Conservation (phyloP, 1,140 invertebrate species). For the Plectrocnemia conspersa region DNA sequence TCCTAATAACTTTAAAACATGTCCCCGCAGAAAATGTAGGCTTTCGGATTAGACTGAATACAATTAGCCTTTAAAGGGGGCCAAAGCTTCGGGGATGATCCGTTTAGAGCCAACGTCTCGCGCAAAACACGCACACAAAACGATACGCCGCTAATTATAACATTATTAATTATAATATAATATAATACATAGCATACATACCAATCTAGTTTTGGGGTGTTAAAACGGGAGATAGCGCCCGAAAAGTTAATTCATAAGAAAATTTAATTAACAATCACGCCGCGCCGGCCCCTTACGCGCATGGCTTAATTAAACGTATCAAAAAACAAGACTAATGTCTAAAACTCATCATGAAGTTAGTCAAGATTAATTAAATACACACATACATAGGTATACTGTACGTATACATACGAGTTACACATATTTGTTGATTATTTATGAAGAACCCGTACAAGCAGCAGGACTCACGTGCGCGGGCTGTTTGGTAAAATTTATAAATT, state of each 20-base stretch:
- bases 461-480: background rate
- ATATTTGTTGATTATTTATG: slow-evolving; percentile 27
- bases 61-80: slow-evolving; percentile 29
- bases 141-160: too few species aligned
- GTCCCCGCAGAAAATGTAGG: slow-evolving; percentile 32
- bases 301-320: slow-evolving; percentile 35
- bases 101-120: slow-evolving; percentile 14
- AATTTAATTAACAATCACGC: slow-evolving; percentile 35
- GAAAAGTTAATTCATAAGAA: slow-evolving; percentile 28
- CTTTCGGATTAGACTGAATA: slow-evolving; percentile 33
- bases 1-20: slow-evolving; percentile 33
- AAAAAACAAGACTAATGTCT: slow-evolving; percentile 35
- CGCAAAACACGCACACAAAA: slow-evolving; percentile 7
- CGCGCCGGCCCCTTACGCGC: slow-evolving; percentile 28
- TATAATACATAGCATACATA: slow-evolving; percentile 8
- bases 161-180: too few species aligned
- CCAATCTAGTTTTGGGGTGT: slow-evolving; percentile 14
- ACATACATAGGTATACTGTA: too few species aligned
- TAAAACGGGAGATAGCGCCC: slow-evolving; percentile 5
- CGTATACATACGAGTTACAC: too few species aligned
- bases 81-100: slow-evolving; percentile 10
- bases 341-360: slow-evolving; percentile 34
- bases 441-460: background rate
- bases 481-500: too few species aligned
- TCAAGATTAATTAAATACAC: slow-evolving; percentile 33